Conservation (phyloP, 2,797 vertebrate genomes). For the Lateolabrax maculatus region DNA sequence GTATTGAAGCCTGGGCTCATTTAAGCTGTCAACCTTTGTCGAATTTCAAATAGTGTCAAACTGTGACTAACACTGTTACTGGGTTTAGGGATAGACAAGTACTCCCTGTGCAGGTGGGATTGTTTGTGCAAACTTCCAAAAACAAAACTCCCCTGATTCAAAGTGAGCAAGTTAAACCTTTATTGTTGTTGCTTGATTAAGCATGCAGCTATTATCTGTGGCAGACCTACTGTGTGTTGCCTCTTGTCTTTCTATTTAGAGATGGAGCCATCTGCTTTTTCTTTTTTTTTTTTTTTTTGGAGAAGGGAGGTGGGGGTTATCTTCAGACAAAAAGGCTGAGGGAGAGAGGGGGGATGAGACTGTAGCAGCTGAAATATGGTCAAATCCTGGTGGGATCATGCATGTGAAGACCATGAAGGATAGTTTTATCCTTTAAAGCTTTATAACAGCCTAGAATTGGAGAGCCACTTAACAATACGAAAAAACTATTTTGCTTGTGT, state of each 20-base stretch:
- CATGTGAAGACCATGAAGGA: background rate
- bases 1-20: slow-evolving; percentile 11
- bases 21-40: slow-evolving; percentile 1
- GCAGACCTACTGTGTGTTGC: slow-evolving; percentile 44
- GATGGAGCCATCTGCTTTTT: slow-evolving; percentile 60
- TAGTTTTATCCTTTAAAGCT: slow-evolving; percentile 25
- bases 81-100: background rate
- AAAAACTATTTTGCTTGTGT: background rate
- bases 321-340: slow-evolving; percentile 49
- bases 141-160: slow-evolving; percentile 30
- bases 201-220: slow-evolving; percentile 51
- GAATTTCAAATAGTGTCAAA: slow-evolving; percentile 26
- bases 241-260: slow-evolving; percentile 53
- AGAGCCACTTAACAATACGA: background rate
- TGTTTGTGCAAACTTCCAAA: slow-evolving; percentile 21
- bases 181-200: slow-evolving; percentile 50
- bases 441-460: slow-evolving; percentile 1
- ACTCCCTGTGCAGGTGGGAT: slow-evolving; percentile 9
- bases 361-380: slow-evolving; percentile 43
- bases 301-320: slow-evolving; percentile 13
- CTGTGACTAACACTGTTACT: slow-evolving; percentile 13
- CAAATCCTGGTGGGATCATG: slow-evolving; percentile 33
- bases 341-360: background rate
- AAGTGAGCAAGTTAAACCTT: slow-evolving; percentile 46
- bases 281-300: slow-evolving; percentile 1